Percentiles rank a stretch among this genome's conserved stretches.
Conservation (phyloP, 2,113 vertebrate genomes). For the Podocnemis expansa region DNA sequence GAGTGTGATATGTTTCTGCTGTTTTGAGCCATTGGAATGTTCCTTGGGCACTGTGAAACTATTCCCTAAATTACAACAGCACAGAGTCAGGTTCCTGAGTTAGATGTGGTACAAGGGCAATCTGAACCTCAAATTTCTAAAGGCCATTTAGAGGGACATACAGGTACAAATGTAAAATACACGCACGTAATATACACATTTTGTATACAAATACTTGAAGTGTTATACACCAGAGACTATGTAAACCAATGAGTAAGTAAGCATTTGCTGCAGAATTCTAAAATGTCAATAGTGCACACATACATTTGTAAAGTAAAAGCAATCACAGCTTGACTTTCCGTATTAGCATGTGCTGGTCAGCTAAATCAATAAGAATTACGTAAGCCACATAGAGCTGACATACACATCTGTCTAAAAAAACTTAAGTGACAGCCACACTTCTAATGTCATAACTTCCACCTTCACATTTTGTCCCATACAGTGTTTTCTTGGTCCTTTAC, state of each 20-base stretch:
- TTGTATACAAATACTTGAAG: neutral
- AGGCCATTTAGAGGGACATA: neutral
- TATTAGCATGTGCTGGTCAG: neutral
- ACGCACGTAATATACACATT: too few species aligned
- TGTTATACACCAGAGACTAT: neutral
- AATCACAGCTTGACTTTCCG: neutral
- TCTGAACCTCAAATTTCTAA: neutral
- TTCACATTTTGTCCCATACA: neutral
- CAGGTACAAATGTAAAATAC: neutral
- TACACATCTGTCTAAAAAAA: neutral
- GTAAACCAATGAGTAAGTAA: neutral
- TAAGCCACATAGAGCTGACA: neutral
- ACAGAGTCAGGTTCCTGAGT: neutral
- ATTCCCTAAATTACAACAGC: neutral
- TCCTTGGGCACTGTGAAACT: neutral
- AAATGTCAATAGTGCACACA: neutral
- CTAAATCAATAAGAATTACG: neutral
- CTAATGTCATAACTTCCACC: neutral
- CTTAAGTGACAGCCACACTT: neutral
- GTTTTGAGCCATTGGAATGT: neutral
- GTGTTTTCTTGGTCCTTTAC: neutral
- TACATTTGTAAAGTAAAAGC: neutral
- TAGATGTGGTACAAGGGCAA: neutral
- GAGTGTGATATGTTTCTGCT: neutral
- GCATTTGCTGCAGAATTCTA: neutral